These are phyloP conservation scores for Myoxocephalus aenaeus DNA, from an alignment of 2,797 vertebrate species.

Conservation along the genomic window DNA sequence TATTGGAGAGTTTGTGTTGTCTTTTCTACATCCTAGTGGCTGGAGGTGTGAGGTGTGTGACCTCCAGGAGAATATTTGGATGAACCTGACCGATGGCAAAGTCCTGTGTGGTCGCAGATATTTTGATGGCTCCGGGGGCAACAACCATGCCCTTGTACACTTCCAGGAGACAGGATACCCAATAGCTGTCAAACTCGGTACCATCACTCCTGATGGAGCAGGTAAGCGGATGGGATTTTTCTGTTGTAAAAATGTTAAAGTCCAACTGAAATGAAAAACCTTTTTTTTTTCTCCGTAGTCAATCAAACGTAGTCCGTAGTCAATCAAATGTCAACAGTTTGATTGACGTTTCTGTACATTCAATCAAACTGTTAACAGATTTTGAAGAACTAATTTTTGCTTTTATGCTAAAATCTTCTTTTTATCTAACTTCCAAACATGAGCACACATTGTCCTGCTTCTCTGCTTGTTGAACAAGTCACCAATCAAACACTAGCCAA, in stretches of 20 bases:
- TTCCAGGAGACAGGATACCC: constrained; percentile 95
- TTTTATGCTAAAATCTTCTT: not conserved
- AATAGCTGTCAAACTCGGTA: constrained; percentile 96
- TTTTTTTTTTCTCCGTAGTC: not conserved
- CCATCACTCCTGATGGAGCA: constrained; percentile 97
- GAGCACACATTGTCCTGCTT: not conserved
- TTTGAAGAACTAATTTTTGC: not conserved
- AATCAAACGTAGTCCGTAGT: too few species aligned
- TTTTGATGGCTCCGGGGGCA: constrained; percentile 97
- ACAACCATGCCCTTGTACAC: constrained; percentile 95
- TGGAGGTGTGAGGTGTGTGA: constrained; percentile 98
- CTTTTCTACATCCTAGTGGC: constrained; percentile 82
- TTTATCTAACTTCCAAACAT: not conserved
- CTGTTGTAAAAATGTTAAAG: not conserved
- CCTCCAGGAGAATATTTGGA: constrained; percentile 97
- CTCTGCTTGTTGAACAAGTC: not conserved
- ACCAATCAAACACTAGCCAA: not conserved
- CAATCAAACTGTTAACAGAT: not conserved
- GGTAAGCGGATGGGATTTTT: constrained; percentile 77
- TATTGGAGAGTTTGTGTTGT: not conserved
- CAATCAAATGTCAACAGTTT: too few species aligned
- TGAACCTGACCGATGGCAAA: constrained; percentile 97
- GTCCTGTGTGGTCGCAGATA: constrained; percentile 96
- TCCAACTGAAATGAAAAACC: not conserved
- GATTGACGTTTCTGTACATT: not conserved